Conservation (phyloP, 2,797 vertebrate genomes). For the Vipera ursinii region DNA sequence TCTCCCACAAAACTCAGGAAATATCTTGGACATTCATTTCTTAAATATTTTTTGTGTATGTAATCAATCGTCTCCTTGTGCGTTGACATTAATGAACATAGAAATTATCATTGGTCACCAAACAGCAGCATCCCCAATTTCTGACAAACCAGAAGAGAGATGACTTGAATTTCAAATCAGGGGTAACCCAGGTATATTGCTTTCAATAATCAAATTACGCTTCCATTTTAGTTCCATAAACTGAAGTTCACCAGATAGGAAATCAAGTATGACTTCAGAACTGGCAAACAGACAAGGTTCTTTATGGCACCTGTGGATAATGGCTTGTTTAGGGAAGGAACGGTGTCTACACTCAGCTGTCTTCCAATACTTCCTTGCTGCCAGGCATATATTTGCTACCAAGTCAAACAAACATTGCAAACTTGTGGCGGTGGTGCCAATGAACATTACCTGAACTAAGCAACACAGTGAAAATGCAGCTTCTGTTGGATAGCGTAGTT, state of each 20-base stretch:
- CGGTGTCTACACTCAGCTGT: neutral
- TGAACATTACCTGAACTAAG: neutral
- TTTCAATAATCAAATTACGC: neutral
- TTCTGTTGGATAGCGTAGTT: neutral
- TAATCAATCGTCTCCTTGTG: conserved; percentile 58
- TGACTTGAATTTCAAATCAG: conserved; percentile 47
- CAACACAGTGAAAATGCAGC: neutral
- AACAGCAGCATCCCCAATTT: conserved; percentile 53
- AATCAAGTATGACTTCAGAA: neutral
- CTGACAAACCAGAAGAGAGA: conserved; percentile 55
- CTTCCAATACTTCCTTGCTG: neutral
- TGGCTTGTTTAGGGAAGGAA: neutral
- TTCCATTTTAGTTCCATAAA: neutral
- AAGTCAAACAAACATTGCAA: neutral
- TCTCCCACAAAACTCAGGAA: conserved; percentile 57
- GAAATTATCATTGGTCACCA: conserved; percentile 56
- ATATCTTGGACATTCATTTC: conserved; percentile 55
- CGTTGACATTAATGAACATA: conserved; percentile 55
- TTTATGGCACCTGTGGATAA: neutral
- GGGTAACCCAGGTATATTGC: neutral
- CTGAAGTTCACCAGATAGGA: neutral
- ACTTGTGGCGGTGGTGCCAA: neutral
- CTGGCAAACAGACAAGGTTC: neutral
- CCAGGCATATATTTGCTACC: neutral
- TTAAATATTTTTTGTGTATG: conserved; percentile 45